Evolutionary conservation across 2,113 vertebrate species (phyloP), one percentile per base, ranked within the genome.

Genomic region (Chinchilla lanigera): DNA sequence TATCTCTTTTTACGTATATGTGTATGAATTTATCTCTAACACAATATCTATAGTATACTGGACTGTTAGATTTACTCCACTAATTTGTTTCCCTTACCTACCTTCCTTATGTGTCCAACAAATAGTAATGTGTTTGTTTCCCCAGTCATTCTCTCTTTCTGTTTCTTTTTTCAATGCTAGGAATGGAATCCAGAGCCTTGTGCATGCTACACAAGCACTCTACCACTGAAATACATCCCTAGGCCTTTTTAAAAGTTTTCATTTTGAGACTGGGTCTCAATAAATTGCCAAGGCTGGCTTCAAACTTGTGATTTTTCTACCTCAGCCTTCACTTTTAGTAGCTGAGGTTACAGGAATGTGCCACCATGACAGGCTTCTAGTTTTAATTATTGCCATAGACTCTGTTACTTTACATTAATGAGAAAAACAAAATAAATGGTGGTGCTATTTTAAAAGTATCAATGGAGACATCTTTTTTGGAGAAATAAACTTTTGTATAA

Each of bases 341-440:
- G 4, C 8, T 56, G 9, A 52, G 35, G 50, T 56, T 54, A 3
- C n/a, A 71, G 9, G 7, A 54, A 17, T 52, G 47, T 35, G 30
- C 44, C 77, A 19, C 16, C 8, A 35, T 35, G 69, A 38, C 19
- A 38, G 14, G 9, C 69, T 71, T 30, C 9, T 3, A 33, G 38
- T 69, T n/a, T 22, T 90, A 75, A 86, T 95, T 90, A 88, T 81
- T 63, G 22, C 19, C 67, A 92, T 35, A 14, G 14, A 69, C 52
- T 95, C 17, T 56, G n/a, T 89, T 95, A 77, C 13, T 80, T 94
- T 82, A 78, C 9, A 54, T 77, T 84, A 89, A 93, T 88, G 35
- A 54, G 56, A 63, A 65, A n/a, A n/a, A n/a, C n/a, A 16, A n/a
- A 61, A 88, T 58, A 75, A 90, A 8, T 80, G 1, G 24, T 65